Conservation (phyloP, 2,113 vertebrate genomes). For the Brachyhypopomus gauderio region DNA sequence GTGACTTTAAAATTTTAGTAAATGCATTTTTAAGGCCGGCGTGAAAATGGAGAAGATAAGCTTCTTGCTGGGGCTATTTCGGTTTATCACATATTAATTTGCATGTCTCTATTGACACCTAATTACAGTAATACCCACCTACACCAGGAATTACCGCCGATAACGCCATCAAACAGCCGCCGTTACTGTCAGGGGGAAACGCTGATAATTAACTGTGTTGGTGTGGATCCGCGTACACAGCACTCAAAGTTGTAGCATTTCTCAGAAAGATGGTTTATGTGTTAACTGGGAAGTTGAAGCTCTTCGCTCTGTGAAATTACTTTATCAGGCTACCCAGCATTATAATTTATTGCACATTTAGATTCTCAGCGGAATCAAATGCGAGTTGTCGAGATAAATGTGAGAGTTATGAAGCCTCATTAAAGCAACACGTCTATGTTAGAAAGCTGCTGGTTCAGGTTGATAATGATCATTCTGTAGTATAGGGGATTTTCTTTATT, state of each 20-base stretch:
- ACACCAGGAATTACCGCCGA: constrained; percentile 55
- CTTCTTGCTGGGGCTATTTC: constrained; percentile 49
- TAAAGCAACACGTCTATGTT: too few relatives aligned
- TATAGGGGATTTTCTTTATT: not conserved
- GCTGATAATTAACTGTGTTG: constrained; percentile 47
- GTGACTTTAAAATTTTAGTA: constrained; percentile 39
- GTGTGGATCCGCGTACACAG: constrained; percentile 17
- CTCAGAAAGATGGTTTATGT: constrained; percentile 19
- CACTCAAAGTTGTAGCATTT: constrained; percentile 26
- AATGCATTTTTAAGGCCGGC: constrained; percentile 37
- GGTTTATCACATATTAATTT: constrained; percentile 54
- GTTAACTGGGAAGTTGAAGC: constrained; percentile 12
- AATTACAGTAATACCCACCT: constrained; percentile 64
- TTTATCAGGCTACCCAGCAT: not conserved
- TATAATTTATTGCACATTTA: not conserved
- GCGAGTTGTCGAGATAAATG: not conserved
- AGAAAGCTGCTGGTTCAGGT: too few relatives aligned
- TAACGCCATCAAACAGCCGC: constrained; percentile 50
- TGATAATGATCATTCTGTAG: too few relatives aligned
- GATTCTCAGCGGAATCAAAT: not conserved
- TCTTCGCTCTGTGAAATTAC: not conserved
- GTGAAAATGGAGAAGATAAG: constrained; percentile 45
- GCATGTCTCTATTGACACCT: constrained; percentile 60
- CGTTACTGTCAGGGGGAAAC: constrained; percentile 51
- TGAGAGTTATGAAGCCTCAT: not conserved